phyloP scores from a whole-genome alignment of 2,888 invertebrate species.

The Tetramorium bicarinatum region DNA sequence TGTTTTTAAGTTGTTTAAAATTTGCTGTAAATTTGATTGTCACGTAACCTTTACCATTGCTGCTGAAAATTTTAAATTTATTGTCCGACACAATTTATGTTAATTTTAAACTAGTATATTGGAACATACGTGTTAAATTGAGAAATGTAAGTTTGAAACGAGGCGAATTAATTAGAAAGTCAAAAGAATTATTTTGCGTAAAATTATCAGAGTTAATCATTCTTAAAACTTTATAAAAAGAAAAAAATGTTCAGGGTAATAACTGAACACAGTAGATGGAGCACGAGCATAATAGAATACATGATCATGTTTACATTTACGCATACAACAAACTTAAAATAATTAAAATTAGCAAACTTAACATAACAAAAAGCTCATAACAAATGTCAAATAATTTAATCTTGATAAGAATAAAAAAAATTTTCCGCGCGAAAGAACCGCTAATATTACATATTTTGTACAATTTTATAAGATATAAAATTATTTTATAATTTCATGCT shows the following conservation, averaged over 20 bases:
- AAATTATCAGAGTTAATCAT: neutral
- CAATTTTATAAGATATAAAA: neutral
- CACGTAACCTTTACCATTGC: neutral
- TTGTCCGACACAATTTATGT: neutral
- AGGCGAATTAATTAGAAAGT: neutral
- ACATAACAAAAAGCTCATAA: neutral
- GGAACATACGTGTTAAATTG: neutral
- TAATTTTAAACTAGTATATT: neutral
- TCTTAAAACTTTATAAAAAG: neutral
- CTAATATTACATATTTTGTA: neutral
- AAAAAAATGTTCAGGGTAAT: neutral
- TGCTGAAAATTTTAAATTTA: neutral
- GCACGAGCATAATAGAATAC: neutral
- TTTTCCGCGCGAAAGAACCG: neutral
- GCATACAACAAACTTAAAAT: neutral
- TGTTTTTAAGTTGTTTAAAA: neutral
- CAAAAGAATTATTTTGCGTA: neutral
- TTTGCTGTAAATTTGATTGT: neutral
- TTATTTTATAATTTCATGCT: neutral
- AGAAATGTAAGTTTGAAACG: slow-evolving; percentile 7
- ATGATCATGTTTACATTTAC: neutral
- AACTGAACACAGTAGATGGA: neutral
- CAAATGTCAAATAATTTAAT: neutral
- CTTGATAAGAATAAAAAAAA: neutral
- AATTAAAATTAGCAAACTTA: neutral